A percentile compares a stretch with the other conserved stretches of the same genome.
These are phyloP conservation scores for Psittacula cyanocephala DNA, from an alignment of 2,113 vertebrate genomes.

Conservation along the genomic window DNA sequence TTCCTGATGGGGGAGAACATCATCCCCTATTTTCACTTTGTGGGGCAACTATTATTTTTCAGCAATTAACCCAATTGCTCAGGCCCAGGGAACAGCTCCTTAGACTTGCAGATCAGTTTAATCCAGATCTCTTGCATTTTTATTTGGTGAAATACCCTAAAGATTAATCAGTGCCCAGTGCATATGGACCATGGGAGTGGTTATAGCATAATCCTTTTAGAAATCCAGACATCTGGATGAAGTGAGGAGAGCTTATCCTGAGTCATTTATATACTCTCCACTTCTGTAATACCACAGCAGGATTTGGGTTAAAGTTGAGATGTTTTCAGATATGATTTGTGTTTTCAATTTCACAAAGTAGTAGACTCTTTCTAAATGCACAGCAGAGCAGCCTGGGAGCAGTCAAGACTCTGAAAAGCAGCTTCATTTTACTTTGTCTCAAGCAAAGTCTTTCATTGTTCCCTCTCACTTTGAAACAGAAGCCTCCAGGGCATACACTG, in stretches of 20 bases:
- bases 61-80: not conserved
- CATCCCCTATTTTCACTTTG: not conserved
- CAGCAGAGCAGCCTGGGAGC: not conserved
- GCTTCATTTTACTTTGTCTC: not conserved
- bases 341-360: constrained; percentile 3
- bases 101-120: not conserved
- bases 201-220: constrained; percentile 15
- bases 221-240: constrained; percentile 21
- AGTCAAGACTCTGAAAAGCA: not conserved
- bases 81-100: not conserved
- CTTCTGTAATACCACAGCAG: not conserved
- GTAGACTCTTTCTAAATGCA: not conserved
- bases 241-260: not conserved
- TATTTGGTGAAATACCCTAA: constrained; percentile 4
- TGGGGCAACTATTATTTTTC: not conserved
- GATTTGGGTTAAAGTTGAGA: constrained; percentile 12
- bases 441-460: not conserved
- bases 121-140: constrained; percentile 8
- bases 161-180: constrained; percentile 1
- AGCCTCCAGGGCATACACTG: not conserved
- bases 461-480: not conserved
- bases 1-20: not conserved
- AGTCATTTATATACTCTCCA: not conserved
- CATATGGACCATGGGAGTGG: not conserved
- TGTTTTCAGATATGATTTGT: constrained; percentile 1